A percentile compares a stretch with the other conserved stretches of the same genome.
These are phyloP conservation scores for Byasa hedistus DNA, from an alignment of 2,888 invertebrate species.

Conservation along the genomic window DNA sequence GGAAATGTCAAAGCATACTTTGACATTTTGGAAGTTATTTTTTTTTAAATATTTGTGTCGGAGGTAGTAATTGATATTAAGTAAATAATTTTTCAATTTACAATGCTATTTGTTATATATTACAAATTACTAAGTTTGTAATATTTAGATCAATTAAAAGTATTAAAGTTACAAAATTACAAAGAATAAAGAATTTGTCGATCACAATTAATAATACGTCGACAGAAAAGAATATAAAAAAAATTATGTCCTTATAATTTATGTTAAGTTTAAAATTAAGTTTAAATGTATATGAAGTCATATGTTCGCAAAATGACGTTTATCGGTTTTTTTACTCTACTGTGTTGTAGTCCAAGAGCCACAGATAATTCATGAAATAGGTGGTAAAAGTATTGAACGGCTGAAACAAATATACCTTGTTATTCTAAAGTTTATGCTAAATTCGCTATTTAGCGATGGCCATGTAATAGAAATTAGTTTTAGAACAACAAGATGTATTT, in stretches of 20 bases:
- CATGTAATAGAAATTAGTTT: slow-evolving; percentile 29
- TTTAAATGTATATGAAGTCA: no score
- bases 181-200: no score
- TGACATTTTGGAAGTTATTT: not conserved
- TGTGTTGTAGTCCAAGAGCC: not conserved
- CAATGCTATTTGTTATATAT: not conserved
- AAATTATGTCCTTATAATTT: no score
- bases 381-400: slow-evolving; percentile 28
- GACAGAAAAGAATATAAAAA: no score
- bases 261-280: no score
- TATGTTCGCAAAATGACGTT: slow-evolving; percentile 5
- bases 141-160: no score
- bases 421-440: slow-evolving; percentile 32
- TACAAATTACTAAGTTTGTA: no score
- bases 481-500: slow-evolving; percentile 33
- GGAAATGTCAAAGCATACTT: slow-evolving; percentile 10
- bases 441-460: slow-evolving; percentile 40
- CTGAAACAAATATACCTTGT: slow-evolving; percentile 19
- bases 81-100: not conserved
- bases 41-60: not conserved
- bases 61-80: not conserved
- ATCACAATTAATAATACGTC: no score
- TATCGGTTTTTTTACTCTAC: not conserved
- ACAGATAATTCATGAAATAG: slow-evolving; percentile 22
- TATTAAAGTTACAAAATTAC: no score